phyloP scores from a whole-genome alignment of 1,140 invertebrate species.

The Calosoma granatense region DNA sequence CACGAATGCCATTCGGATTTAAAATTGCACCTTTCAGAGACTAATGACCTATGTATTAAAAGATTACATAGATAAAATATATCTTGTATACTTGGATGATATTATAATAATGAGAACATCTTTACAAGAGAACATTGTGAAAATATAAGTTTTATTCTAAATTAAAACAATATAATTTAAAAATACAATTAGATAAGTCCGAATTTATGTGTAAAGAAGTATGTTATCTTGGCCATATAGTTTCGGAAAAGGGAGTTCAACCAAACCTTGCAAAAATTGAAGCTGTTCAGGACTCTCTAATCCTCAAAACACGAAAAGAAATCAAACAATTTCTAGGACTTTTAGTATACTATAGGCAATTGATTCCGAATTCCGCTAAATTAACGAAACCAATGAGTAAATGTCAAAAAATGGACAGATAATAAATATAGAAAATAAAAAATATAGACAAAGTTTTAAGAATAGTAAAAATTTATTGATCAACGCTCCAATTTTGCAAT shows the following conservation, averaged over 20 bases:
- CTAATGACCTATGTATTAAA: conserved; percentile 30
- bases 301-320: background rate
- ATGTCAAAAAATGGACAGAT: background rate
- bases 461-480: background rate
- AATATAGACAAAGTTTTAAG: background rate
- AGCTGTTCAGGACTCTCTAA: background rate
- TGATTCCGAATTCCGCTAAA: too few species aligned
- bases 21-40: conserved; percentile 33
- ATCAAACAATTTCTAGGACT: background rate
- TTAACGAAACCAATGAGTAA: background rate
- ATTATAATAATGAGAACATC: background rate
- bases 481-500: background rate
- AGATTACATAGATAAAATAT: conserved; percentile 20
- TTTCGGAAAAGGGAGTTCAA: background rate
- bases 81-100: conserved; percentile 26
- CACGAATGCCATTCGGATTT: conserved; percentile 18
- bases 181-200: too few species aligned
- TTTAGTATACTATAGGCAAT: too few species aligned
- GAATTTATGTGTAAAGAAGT: too few species aligned
- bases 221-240: background rate
- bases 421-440: background rate
- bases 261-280: background rate
- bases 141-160: background rate
- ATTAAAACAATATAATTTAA: background rate
- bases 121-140: background rate